Conservation (phyloP, 2,888 invertebrate genomes). For the Polymixis flavicincta region DNA sequence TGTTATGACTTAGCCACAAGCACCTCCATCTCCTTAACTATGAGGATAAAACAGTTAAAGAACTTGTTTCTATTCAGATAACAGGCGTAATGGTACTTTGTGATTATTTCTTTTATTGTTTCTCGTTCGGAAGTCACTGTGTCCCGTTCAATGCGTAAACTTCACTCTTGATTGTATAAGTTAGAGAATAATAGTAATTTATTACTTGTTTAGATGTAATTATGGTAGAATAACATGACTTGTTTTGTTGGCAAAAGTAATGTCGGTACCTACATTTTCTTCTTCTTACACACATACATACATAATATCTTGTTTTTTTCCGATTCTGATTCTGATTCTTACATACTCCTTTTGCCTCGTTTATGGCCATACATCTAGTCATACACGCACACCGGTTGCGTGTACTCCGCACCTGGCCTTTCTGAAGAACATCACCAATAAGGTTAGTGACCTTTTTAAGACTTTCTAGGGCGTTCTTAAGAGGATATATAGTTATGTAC, state of each 20-base stretch:
- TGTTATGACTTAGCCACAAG: too few species aligned
- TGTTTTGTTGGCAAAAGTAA: not conserved
- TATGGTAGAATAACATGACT: not conserved
- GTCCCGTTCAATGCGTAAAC: conserved; percentile 4
- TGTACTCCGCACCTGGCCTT: not conserved
- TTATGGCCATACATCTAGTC: not conserved
- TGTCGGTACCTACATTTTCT: not conserved
- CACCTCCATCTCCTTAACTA: conserved; percentile 7
- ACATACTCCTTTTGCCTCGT: not conserved
- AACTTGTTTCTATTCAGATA: conserved; percentile 1
- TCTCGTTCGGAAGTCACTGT: conserved; percentile 15
- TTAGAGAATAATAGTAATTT: conserved; percentile 17
- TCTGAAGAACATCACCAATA: not conserved
- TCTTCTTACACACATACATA: not conserved
- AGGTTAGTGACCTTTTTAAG: not conserved
- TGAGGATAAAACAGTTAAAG: conserved; percentile 4
- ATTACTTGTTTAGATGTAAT: not conserved
- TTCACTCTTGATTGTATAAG: conserved; percentile 14
- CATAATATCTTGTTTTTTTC: too few species aligned
- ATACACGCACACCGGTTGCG: not conserved
- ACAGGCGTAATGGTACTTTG: conserved; percentile 5
- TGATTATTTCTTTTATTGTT: conserved; percentile 15
- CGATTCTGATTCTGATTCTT: not conserved
- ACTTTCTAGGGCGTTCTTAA: too few species aligned
- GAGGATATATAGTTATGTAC: too few species aligned